Evolutionary conservation across 1,140 invertebrate genomes (phyloP).

Genomic region (Orchestia grillus): DNA sequence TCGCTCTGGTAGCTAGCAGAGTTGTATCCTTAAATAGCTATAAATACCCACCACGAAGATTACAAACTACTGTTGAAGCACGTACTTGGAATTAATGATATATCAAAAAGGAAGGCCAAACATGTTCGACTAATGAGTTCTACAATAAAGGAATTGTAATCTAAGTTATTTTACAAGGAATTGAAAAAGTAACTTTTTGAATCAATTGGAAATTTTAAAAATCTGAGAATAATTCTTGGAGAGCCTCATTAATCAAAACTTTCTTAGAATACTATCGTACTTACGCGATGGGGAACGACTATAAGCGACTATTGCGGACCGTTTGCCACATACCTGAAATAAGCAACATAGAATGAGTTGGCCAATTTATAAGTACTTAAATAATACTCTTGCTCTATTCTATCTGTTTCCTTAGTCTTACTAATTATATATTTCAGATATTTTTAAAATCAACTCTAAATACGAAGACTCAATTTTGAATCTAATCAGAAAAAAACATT

Average conservation of each 20-base stretch:
- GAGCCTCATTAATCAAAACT: neutral
- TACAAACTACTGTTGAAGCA: neutral
- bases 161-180: neutral
- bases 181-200: neutral
- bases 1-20: neutral
- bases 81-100: neutral
- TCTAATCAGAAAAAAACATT: neutral
- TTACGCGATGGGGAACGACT: neutral
- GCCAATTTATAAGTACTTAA: neutral
- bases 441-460: neutral
- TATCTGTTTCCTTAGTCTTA: neutral
- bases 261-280: neutral
- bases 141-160: neutral
- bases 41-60: neutral
- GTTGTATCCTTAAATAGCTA: neutral
- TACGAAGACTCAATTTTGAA: neutral
- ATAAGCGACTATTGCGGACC: neutral
- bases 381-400: neutral
- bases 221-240: neutral
- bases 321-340: neutral
- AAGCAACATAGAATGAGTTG: neutral
- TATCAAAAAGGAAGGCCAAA: neutral
- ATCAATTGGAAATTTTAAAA: neutral
- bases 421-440: too few relatives aligned
- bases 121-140: neutral